Evolutionary conservation across 2,888 invertebrate species (phyloP).

Genomic region (Pyrgus malvae): DNA sequence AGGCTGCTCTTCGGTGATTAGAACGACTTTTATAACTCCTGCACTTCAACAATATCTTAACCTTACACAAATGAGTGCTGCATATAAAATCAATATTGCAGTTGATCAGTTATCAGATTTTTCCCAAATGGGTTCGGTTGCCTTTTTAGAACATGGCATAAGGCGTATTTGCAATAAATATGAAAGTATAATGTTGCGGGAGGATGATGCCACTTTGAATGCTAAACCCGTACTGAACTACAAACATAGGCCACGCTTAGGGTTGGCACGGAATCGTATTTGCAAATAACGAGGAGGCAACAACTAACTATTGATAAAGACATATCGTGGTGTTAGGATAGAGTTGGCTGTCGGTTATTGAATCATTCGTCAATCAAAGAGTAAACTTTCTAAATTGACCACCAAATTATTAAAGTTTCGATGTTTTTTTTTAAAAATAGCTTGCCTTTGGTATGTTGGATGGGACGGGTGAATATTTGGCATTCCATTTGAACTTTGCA

Average conservation of each 20-base stretch:
- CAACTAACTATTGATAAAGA: no score
- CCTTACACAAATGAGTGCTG: slow-evolving; percentile 6
- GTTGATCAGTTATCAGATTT: slow-evolving; percentile 16
- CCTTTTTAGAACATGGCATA: slow-evolving; percentile 47
- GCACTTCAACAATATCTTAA: not conserved
- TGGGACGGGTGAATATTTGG: no score
- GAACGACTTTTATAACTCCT: not conserved
- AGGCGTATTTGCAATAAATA: slow-evolving; percentile 74
- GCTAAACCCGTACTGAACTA: slow-evolving; percentile 75
- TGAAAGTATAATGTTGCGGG: slow-evolving; percentile 73
- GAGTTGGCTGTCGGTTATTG: no score
- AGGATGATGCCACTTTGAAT: slow-evolving; percentile 74
- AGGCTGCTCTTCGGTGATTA: no score
- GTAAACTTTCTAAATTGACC: no score
- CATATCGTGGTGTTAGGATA: no score
- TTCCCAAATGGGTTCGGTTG: slow-evolving; percentile 40
- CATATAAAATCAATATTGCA: slow-evolving; percentile 20
- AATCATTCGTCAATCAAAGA: no score
- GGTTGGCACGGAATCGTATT: not conserved
- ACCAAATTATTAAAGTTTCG: no score
- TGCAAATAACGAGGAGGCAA: no score
- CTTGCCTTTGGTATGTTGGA: no score
- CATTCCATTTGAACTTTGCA: no score
- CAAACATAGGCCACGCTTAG: slow-evolving; percentile 56
- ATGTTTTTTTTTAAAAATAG: no score